Evolutionary conservation across 2,113 vertebrate species (phyloP), one percentile per base, ranked within the genome.

Genomic region (Fukomys damarensis): DNA sequence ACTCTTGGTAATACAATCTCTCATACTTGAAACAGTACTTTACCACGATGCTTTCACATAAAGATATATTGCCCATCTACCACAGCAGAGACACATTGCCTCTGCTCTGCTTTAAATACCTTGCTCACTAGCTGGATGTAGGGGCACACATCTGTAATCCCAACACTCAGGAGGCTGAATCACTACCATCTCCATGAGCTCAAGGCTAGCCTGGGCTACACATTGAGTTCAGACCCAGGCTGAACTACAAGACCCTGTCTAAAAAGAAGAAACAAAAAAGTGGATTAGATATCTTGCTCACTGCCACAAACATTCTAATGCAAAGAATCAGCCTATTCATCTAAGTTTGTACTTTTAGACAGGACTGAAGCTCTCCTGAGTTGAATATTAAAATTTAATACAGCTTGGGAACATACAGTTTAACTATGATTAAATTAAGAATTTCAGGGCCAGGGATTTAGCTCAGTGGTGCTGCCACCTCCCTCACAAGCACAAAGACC

Each of bases 371-470:
- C 85, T 95, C 95, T 97, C 97, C 91, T 70, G 84, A 4, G 49
- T 2, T 7, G 61, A 98, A 84, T 96, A 97, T 83, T 96, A 97
- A 88, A 97, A 97, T 98, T 98, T 97, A 97, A 94, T 84, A 94
- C 95, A 91, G 81, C 46, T 96, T 97, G 84, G 97, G 94, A 97
- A 92, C 79, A 13, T 82, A 92, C 93, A 61, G 96, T 96, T 88
- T 96, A 97, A 82, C 49, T 94, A 93, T 97, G 84, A 97, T 96
- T 97, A 97, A 96, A 96, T 95, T 98, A 97, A 97, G 96, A 97
- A 88, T 85, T 86, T 76, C n/a, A 85, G 46, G n/a, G n/a, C n/a
- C n/a, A n/a, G n/a, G n/a, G n/a, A n/a, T n/a, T n/a, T n/a, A n/a
- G n/a, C n/a, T n/a, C n/a, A n/a, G n/a, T n/a, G n/a, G n/a, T n/a